Evolutionary conservation across 2,797 vertebrate species (phyloP).

Genomic region (Buceros bicornis): DNA sequence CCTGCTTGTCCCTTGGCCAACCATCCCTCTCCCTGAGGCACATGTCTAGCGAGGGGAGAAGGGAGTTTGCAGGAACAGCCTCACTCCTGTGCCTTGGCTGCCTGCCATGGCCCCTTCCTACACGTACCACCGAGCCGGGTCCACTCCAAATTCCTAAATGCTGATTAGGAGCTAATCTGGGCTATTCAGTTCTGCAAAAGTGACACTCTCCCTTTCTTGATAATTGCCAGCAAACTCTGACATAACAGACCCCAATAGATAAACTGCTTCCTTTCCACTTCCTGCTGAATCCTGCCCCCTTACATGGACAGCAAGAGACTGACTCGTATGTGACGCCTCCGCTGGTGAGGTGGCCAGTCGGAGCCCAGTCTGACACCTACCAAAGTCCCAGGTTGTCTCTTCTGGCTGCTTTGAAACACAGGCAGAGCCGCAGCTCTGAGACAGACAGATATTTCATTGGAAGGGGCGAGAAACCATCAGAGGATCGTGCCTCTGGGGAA

Average conservation of each 20-base stretch:
- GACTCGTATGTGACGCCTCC: not conserved
- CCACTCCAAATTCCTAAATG: accelerated
- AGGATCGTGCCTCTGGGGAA: not conserved
- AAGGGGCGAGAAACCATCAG: not conserved
- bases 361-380: not conserved
- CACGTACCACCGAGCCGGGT: accelerated
- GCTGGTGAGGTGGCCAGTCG: accelerated
- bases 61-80: not conserved
- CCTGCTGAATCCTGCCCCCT: not conserved
- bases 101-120: not conserved
- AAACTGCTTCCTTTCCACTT: not conserved
- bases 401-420: not conserved
- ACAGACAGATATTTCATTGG: not conserved
- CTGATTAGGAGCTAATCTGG: not conserved
- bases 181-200: not conserved
- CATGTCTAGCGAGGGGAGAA: not conserved
- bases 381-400: not conserved
- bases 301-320: not conserved
- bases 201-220: not conserved
- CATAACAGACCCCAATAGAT: not conserved
- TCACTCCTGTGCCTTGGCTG: not conserved
- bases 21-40: not conserved
- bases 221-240: not conserved
- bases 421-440: not conserved
- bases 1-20: not conserved